Evolutionary conservation across 2,113 vertebrate genomes (phyloP).

Genomic region (Fregata magnificens): DNA sequence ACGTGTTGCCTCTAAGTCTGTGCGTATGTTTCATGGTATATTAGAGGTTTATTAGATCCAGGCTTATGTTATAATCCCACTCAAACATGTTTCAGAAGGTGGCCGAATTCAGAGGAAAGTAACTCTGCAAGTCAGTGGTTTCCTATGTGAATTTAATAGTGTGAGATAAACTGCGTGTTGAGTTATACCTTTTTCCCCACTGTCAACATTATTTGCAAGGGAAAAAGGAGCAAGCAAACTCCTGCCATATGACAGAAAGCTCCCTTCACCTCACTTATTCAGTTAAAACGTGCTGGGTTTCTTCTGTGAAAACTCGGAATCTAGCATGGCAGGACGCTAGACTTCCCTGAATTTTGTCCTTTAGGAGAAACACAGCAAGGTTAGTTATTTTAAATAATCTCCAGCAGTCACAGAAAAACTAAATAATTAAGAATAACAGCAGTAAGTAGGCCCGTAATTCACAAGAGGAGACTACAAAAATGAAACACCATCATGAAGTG

Average conservation of each 20-base stretch:
- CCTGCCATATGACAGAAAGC: neutral
- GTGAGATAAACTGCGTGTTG: neutral
- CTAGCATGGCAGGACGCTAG: neutral
- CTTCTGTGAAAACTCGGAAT: neutral
- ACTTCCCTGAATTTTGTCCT: neutral
- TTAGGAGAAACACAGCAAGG: neutral
- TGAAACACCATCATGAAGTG: neutral
- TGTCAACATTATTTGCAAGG: fast-evolving
- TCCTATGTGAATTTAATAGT: neutral
- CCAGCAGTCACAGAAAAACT: neutral
- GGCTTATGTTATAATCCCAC: neutral
- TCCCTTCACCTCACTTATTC: neutral
- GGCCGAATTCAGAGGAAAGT: neutral
- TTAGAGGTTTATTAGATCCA: neutral
- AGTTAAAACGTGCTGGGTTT: neutral
- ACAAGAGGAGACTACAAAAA: neutral
- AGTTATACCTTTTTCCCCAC: neutral
- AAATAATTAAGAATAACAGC: neutral
- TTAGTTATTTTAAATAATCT: neutral
- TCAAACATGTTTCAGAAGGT: neutral
- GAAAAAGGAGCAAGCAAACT: neutral
- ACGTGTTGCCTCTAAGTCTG: fast-evolving
- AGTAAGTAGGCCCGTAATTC: neutral
- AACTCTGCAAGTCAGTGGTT: neutral
- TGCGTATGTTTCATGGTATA: neutral